Conservation (phyloP, 2,888 invertebrate species). For the Odontothrips loti region DNA sequence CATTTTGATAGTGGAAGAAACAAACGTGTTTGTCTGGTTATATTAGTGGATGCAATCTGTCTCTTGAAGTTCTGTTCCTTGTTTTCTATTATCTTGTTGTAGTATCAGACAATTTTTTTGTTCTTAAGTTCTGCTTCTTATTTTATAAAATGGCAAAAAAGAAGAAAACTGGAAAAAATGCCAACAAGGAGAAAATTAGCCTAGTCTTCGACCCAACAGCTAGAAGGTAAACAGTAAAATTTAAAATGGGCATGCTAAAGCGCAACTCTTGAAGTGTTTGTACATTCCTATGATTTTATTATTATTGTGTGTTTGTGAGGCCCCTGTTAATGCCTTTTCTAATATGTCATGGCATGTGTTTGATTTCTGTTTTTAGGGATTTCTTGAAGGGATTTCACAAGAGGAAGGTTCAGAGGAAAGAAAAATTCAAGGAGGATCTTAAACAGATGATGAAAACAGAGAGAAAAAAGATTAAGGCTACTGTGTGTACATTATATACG, state of each 20-base stretch:
- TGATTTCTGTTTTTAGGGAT: conserved; percentile 56
- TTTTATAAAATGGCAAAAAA: background rate
- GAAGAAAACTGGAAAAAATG: conserved; percentile 40
- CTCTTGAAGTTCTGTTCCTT: too few relatives aligned
- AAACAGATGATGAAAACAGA: conserved; percentile 69
- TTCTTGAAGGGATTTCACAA: conserved; percentile 77
- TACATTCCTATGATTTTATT: background rate
- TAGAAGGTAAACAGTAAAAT: conserved; percentile 50
- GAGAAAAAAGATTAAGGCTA: conserved; percentile 66
- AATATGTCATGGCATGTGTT: background rate
- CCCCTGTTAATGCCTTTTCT: background rate
- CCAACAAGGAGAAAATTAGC: conserved; percentile 48
- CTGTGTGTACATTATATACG: conserved; percentile 50
- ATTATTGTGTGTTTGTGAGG: conserved; percentile 17
- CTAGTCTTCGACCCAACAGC: conserved; percentile 59
- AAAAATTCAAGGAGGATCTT: conserved; percentile 68
- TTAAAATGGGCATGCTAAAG: background rate
- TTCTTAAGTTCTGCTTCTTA: too few relatives aligned
- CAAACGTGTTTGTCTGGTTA: background rate
- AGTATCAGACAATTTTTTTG: too few relatives aligned
- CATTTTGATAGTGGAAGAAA: background rate
- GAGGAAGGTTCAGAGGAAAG: conserved; percentile 69
- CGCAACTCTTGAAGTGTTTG: background rate
- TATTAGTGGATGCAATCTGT: background rate
- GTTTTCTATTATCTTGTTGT: too few relatives aligned